Percentiles rank a stretch among this genome's conserved stretches.
Conservation (phyloP, 2,113 vertebrate genomes). For the Pongo abelii region DNA sequence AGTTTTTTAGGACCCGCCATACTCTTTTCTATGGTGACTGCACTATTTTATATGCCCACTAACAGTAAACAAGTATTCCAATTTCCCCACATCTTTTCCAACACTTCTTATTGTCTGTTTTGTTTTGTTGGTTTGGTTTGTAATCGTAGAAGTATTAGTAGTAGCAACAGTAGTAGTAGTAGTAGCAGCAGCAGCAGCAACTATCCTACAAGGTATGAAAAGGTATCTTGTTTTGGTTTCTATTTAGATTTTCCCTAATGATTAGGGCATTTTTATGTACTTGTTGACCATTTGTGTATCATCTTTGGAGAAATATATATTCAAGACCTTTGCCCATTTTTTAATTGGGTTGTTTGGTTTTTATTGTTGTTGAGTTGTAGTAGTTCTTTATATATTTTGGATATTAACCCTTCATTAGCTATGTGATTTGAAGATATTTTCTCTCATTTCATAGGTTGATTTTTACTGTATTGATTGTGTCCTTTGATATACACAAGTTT, state of each 20-base stretch:
- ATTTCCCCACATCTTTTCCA: neutral
- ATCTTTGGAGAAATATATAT: neutral
- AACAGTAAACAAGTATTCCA: neutral
- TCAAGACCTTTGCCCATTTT: neutral
- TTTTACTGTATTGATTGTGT: neutral
- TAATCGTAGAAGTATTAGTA: rapidly evolving
- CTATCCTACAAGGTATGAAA: neutral
- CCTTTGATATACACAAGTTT: neutral
- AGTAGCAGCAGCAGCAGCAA: too few relatives aligned
- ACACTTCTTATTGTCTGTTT: neutral
- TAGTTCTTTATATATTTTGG: neutral
- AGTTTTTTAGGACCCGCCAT: neutral
- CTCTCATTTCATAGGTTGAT: neutral
- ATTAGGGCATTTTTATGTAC: neutral
- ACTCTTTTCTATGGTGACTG: neutral
- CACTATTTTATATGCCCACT: neutral
- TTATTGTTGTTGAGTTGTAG: neutral
- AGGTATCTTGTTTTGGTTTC: neutral
- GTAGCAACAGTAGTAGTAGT: too few relatives aligned
- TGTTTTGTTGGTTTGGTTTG: neutral
- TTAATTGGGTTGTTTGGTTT: neutral
- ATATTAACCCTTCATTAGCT: neutral
- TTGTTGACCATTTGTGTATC: neutral
- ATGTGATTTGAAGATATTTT: neutral
- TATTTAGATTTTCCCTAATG: neutral